Percentiles rank a stretch among this genome's conserved stretches.
Conservation (phyloP, 1,140 invertebrate species). For the Lepidurus apus region DNA sequence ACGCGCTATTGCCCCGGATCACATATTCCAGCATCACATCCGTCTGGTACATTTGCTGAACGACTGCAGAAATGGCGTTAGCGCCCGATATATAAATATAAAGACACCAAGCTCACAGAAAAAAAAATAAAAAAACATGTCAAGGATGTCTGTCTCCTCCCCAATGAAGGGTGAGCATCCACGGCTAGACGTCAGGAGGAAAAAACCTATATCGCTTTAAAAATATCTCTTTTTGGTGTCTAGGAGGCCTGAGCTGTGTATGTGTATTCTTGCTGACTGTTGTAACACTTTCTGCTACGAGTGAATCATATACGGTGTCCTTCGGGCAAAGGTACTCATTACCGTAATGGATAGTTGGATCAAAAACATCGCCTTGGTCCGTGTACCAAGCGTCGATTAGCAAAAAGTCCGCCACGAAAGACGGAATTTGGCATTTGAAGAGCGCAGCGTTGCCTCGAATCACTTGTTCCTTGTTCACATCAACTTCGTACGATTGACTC, state of each 20-base stretch:
- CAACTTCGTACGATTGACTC: conserved; percentile 75
- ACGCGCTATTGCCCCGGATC: conserved; percentile 83
- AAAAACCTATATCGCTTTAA: too few relatives aligned
- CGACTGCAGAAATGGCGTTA: background rate
- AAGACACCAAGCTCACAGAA: background rate
- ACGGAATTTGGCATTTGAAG: conserved; percentile 84
- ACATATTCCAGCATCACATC: conserved; percentile 77
- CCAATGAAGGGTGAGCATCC: too few relatives aligned
- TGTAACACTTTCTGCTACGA: too few relatives aligned
- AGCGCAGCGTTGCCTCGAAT: conserved; percentile 85
- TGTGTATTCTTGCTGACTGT: too few relatives aligned
- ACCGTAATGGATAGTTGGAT: conserved; percentile 38
- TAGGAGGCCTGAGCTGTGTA: too few relatives aligned
- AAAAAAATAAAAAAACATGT: background rate
- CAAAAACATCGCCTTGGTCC: conserved; percentile 62
- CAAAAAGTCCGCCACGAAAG: conserved; percentile 87
- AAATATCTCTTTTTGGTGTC: too few relatives aligned
- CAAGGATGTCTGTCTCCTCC: too few relatives aligned
- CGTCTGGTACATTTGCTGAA: conserved; percentile 43
- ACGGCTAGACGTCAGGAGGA: too few relatives aligned
- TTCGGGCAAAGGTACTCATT: background rate
- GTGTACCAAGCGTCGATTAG: conserved; percentile 81
- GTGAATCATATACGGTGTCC: too few relatives aligned
- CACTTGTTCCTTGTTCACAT: conserved; percentile 85
- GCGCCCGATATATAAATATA: background rate